Evolutionary conservation across 2,888 invertebrate genomes (phyloP), one percentile per base, ranked within the genome.

Genomic region (Agelastica alni): DNA sequence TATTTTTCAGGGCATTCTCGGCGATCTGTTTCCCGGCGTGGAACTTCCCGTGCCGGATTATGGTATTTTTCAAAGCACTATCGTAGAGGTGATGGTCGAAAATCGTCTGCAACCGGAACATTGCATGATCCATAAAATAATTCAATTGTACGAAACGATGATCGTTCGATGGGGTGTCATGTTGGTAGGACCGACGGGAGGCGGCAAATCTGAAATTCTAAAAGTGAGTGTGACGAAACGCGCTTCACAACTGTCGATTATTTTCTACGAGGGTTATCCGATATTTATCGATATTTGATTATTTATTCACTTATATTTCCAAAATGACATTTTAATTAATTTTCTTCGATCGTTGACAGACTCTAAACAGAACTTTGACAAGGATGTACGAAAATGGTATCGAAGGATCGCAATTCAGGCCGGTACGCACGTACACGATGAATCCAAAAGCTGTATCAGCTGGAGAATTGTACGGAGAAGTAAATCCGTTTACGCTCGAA

Each of bases 151-250:
- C 70, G 94, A 94, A 74, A 94, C 93, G 0, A 90, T 94, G 90
- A 86, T 89, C 60, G 93, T 94, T 2, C 82, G 94, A 12, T 93
- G 94, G 84, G 94, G 94, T 2, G 93, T 94, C 1, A 94, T 95
- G 93, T 76, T 93, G 58, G 93, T 94, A 0, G 94, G 94, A 0
- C 93, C 93, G 0, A 92, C 93, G 0, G 93, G 93, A 0, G 88
- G 92, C 2, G 94, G 93, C 2, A 94, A 94, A 75, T 87, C 89
- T 0, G 83, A 88, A 0, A 84, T 91, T 5, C 80, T 93, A 46
- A 80, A 82, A 64, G 89, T 89, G 75, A 77, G 78, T 47, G 9
- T 10, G 31, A 10, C 2, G 2, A n/a, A n/a, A n/a, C n/a, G n/a
- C n/a, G n/a, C n/a, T n/a, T n/a, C n/a, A n/a, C n/a, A n/a, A n/a